Evolutionary conservation across 2,113 vertebrate genomes (phyloP), one percentile per base, ranked within the genome.

Genomic region (Pogona vitticeps): DNA sequence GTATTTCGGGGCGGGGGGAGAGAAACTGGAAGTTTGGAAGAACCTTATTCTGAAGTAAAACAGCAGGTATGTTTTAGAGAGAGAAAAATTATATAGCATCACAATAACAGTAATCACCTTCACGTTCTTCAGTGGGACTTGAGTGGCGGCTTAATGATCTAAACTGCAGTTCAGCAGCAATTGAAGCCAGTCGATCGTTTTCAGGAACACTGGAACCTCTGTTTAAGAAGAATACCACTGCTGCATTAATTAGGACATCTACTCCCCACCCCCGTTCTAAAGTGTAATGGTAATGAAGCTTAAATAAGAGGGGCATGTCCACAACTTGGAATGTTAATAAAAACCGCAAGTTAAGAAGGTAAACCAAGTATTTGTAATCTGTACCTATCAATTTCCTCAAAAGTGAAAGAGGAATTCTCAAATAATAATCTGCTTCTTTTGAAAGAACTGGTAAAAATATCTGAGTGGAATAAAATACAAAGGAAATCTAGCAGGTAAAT

Each of bases 81-180:
- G 9, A 89, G 90, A 72, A 14, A 46, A 1, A 1, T 85, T 13
- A 59, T 58, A 36, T 63, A 84, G 21, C 38, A 72, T 61, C 52
- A 72, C 68, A 80, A 79, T 61, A 83, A 15, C 46, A 85, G 80
- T 75, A 94, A 95, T 94, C 91, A 99, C 98, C 99, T 83, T 99
- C 98, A 89, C 97, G 93, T 81, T 99, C 98, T 88, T 99, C 98
- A 1, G 98, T 99, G 88, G 99, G 99, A 92, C 98, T 99, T 59
- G 98, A 99, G 95, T 99, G 98, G 42, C 99, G 98, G 86, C 99
- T 99, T 84, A 99, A 96, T 40, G 99, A 99, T 94, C 97, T 97
- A 92, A 99, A 99, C 93, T 98, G 97, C 92, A 99, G 90, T 73
- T 98, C 98, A 10, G 98, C 98, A 46, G 98, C 98, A 88, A 99